Percentiles rank a stretch among this genome's conserved stretches.
Evolutionary conservation across 2,888 invertebrate species (phyloP).

Genomic region (Athripsodes cinereus): DNA sequence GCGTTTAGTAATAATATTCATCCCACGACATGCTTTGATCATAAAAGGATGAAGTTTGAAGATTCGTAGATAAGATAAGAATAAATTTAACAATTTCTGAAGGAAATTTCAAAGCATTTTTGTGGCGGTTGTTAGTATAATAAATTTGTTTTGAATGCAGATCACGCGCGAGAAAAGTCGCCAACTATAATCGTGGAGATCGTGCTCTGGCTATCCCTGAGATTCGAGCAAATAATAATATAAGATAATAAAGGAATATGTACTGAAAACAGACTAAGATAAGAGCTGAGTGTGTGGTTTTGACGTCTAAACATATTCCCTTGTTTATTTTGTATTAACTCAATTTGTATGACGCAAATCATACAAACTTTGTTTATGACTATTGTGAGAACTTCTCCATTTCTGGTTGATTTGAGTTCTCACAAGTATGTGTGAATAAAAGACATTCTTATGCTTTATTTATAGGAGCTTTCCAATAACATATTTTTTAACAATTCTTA

Average conservation of each 20-base stretch:
- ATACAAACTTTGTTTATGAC: no score
- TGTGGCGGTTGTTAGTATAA: not conserved
- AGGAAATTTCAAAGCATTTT: not conserved
- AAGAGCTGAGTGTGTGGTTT: not conserved
- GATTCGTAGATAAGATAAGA: not conserved
- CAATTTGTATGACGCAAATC: no score
- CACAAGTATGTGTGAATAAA: no score
- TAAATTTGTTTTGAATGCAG: not conserved
- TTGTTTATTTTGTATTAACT: no score
- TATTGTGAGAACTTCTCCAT: no score
- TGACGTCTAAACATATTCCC: no score
- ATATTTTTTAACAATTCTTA: no score
- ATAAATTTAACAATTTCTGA: not conserved
- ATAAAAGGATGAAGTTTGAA: not conserved
- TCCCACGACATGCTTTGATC: no score
- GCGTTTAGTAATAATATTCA: no score
- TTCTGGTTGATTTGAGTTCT: no score
- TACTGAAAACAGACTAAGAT: not conserved
- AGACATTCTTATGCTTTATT: no score
- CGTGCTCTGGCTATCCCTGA: not conserved
- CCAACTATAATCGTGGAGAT: not conserved
- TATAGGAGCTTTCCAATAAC: no score
- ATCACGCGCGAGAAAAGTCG: not conserved
- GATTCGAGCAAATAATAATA: not conserved
- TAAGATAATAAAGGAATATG: not conserved